phyloP scores from a whole-genome alignment of 2,888 invertebrate species.

The Limenitis camilla region DNA sequence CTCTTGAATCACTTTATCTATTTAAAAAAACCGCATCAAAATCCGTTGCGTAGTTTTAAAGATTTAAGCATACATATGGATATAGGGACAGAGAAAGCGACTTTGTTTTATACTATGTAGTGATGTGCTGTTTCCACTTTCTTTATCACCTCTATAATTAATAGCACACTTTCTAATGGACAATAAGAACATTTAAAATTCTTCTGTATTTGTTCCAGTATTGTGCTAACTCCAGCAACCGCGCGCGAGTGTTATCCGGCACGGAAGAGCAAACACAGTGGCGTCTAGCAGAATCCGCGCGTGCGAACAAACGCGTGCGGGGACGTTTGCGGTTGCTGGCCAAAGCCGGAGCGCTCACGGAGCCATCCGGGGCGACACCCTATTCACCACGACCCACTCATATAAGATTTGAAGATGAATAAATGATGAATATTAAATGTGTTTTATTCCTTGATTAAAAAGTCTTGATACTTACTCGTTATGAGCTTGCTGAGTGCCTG shows the following conservation, averaged over 20 bases:
- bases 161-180: too few relatives aligned
- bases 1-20: too few relatives aligned
- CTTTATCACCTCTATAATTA: background rate
- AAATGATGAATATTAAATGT: background rate
- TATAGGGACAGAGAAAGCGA: too few relatives aligned
- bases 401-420: conserved; percentile 78
- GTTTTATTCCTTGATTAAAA: background rate
- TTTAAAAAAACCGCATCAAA: too few relatives aligned
- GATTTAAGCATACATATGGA: too few relatives aligned
- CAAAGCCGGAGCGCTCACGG: conserved; percentile 59
- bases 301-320: conserved; percentile 36
- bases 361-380: conserved; percentile 33
- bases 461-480: too few relatives aligned
- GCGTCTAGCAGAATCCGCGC: conserved; percentile 78
- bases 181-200: background rate
- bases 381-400: conserved; percentile 80
- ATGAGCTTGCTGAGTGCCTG: too few relatives aligned
- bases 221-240: conserved; percentile 36
- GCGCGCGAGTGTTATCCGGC: conserved; percentile 64
- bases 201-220: conserved; percentile 35
- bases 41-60: too few relatives aligned
- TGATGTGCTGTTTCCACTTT: too few relatives aligned
- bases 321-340: conserved; percentile 52
- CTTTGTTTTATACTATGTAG: too few relatives aligned
- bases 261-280: conserved; percentile 86